Conservation (phyloP, 2,888 invertebrate species). For the Eucera pruinosa region DNA sequence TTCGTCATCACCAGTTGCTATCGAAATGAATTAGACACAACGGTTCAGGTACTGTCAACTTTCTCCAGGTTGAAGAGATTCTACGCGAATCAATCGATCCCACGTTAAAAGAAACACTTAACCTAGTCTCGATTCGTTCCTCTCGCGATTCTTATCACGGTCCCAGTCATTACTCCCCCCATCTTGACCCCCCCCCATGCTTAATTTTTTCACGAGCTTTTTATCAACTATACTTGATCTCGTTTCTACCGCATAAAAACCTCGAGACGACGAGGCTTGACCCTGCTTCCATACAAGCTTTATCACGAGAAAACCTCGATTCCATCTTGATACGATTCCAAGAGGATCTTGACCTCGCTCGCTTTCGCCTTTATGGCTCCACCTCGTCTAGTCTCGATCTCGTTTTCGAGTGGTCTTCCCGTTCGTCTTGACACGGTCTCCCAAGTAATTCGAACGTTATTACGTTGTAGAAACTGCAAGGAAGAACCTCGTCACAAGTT, state of each 20-base stretch:
- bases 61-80: background rate
- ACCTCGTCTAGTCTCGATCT: slow-evolving; percentile 11
- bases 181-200: slow-evolving; percentile 21
- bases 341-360: slow-evolving; percentile 43
- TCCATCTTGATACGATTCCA: slow-evolving; percentile 41
- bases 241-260: slow-evolving; percentile 7
- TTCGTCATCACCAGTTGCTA: too few relatives aligned
- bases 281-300: slow-evolving; percentile 22
- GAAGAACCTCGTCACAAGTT: background rate
- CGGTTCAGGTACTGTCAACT: slow-evolving; percentile 4
- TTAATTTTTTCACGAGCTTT: slow-evolving; percentile 22
- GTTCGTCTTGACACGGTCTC: slow-evolving; percentile 14
- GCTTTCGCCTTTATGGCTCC: slow-evolving; percentile 15
- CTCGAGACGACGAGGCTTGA: slow-evolving; percentile 21
- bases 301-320: slow-evolving; percentile 23
- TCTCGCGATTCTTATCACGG: slow-evolving; percentile 7
- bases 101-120: slow-evolving; percentile 26
- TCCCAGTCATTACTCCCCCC: slow-evolving; percentile 22
- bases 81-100: background rate
- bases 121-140: slow-evolving; percentile 34
- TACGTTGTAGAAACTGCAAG: background rate
- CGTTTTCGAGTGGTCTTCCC: slow-evolving; percentile 3
- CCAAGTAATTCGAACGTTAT: background rate
- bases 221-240: slow-evolving; percentile 32
- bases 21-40: slow-evolving; percentile 13